Percentiles rank a stretch among this genome's conserved stretches.
Evolutionary conservation across 2,888 invertebrate genomes (phyloP).

Genomic region (Rhamnusium bicolor): DNA sequence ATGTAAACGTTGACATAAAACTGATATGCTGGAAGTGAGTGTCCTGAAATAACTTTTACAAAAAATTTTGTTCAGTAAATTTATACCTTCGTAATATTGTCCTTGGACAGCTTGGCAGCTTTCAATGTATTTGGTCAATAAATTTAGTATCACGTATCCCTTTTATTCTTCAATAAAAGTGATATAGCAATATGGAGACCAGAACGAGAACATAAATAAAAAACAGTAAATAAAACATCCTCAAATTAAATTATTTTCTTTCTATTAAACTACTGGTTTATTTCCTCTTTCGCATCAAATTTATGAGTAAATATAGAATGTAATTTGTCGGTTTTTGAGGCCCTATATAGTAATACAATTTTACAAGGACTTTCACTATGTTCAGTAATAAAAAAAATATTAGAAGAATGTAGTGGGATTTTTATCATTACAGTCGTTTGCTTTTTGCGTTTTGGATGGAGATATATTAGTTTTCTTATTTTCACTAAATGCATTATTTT

Average conservation of each 20-base stretch:
- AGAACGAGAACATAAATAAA: neutral
- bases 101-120: neutral
- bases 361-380: no score
- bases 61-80: neutral
- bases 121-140: neutral
- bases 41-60: neutral
- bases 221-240: conserved; percentile 6
- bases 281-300: neutral
- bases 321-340: neutral
- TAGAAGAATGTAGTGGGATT: no score
- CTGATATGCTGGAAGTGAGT: no score
- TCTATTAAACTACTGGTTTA: neutral
- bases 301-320: neutral
- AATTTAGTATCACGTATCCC: conserved; percentile 12
- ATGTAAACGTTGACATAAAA: no score
- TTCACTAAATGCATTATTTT: no score
- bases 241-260: conserved; percentile 2
- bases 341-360: no score
- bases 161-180: conserved; percentile 15
- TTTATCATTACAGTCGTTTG: no score
- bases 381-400: no score
- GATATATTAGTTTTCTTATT: no score
- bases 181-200: conserved; percentile 2
- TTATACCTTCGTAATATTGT: neutral
- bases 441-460: no score